Base-by-base conservation (phyloP, 2,888 invertebrate genomes). In the Cyclophora punctaria region DNA sequence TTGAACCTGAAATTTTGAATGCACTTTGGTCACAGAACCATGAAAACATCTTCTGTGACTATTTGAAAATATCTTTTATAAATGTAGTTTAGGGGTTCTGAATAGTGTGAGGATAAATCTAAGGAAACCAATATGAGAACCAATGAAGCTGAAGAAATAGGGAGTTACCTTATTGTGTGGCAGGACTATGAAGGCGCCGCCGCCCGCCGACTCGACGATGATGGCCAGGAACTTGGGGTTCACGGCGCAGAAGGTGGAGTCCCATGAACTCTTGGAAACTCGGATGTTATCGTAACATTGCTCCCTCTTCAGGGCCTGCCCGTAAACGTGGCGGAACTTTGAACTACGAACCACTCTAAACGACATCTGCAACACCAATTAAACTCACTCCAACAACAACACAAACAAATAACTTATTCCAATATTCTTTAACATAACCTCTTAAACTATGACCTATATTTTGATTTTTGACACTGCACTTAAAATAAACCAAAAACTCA, bases 171-270 rank as follows among this genome's bases (percentile, higher is more conserved):
- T 96, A 80, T 95, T 96, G 71, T 96, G 94, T 59, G 97, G 97
- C 70, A 98, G 90, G 58, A 98, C 97, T 81, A 98, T 96, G 89
- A 98, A 98, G 69, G 97, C 97, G 63, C 98, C 98, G 65, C 98
- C 98, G 55, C 98, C 98, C 51, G 97, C 98, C 49, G 97, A 97
- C 83, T 99, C 98, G 46, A 98, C 97, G 77, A 98, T 98, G 73
- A 98, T 96, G 62, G 98, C 98, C 78, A 98, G 90, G 89, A 98
- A 98, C 87, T 98, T 98, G 47, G 98, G 98, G 89, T 99, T 99
- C 70, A 98, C 98, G 64, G 98, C 97, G 90, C 98, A 98, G 87
- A 98, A 98, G 62, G 97, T 97, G 58, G 98, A 97, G 83, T 99
- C 99, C 96, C 98, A 98, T 49, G 98, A 98, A 78, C 98, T 98